Evolutionary conservation across 2,113 vertebrate species (phyloP).

Genomic region (Fulica atra): DNA sequence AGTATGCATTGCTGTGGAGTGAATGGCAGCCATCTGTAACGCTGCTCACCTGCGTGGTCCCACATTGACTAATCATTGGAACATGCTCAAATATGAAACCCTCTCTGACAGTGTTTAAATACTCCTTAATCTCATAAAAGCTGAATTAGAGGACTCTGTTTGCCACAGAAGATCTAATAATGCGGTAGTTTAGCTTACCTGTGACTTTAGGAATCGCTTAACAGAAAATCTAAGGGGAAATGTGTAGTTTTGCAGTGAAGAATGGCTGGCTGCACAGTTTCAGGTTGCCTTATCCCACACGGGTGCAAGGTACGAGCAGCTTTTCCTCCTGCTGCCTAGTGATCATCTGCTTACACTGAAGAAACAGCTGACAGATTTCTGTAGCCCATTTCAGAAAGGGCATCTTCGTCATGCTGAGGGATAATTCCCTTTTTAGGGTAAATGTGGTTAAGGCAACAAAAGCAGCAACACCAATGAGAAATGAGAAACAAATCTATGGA

Average conservation of each 20-base stretch:
- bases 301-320: background rate
- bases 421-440: background rate
- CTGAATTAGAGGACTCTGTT: background rate
- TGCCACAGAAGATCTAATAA: background rate
- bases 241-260: background rate
- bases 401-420: background rate
- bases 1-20: background rate
- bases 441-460: background rate
- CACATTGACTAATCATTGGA: background rate
- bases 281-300: background rate
- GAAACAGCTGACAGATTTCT: background rate
- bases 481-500: background rate
- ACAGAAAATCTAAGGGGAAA: background rate
- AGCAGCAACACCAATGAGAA: background rate
- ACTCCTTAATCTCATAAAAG: background rate
- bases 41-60: rapidly evolving
- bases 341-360: background rate
- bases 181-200: background rate
- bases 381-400: background rate
- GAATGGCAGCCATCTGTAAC: background rate
- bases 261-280: too few relatives aligned
- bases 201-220: background rate
- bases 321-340: background rate
- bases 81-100: background rate
- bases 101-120: background rate